These are phyloP conservation scores for Hydrophis major DNA, from an alignment of 2,797 vertebrate genomes.

Conservation along the genomic window DNA sequence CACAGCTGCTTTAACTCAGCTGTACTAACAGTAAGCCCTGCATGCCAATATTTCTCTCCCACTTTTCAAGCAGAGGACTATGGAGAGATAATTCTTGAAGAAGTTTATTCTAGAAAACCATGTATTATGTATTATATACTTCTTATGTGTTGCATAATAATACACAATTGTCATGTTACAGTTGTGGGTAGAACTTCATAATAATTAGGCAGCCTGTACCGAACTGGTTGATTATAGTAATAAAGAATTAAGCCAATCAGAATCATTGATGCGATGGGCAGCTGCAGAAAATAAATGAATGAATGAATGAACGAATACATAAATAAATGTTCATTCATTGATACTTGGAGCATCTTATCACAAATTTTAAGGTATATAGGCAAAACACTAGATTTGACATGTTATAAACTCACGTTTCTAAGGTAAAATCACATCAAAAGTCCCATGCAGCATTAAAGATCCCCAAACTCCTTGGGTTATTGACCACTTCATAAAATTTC, in stretches of 20 bases:
- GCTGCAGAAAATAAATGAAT: not conserved
- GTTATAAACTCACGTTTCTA: not conserved
- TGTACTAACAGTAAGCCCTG: slow-evolving; percentile 16
- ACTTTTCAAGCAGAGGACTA: not conserved
- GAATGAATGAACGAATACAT: too few species aligned
- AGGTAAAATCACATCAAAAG: not conserved
- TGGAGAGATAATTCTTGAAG: slow-evolving; percentile 21
- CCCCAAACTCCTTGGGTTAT: not conserved
- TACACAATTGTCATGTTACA: not conserved
- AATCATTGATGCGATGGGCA: not conserved
- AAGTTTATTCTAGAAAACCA: not conserved
- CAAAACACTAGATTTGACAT: not conserved
- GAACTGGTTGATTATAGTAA: not conserved
- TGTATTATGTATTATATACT: not conserved
- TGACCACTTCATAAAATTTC: not conserved
- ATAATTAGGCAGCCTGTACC: not conserved
- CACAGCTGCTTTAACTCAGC: not conserved
- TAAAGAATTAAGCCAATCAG: not conserved
- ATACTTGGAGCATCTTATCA: not conserved
- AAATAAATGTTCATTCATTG: not conserved
- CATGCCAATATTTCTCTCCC: slow-evolving; percentile 18
- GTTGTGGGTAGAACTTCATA: not conserved
- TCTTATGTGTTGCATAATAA: not conserved
- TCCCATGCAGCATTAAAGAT: not conserved
- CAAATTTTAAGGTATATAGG: not conserved